A percentile compares a stretch with the other conserved stretches of the same genome.
Evolutionary conservation across 2,888 invertebrate species (phyloP).

Genomic region (Tanypteryx hageni): DNA sequence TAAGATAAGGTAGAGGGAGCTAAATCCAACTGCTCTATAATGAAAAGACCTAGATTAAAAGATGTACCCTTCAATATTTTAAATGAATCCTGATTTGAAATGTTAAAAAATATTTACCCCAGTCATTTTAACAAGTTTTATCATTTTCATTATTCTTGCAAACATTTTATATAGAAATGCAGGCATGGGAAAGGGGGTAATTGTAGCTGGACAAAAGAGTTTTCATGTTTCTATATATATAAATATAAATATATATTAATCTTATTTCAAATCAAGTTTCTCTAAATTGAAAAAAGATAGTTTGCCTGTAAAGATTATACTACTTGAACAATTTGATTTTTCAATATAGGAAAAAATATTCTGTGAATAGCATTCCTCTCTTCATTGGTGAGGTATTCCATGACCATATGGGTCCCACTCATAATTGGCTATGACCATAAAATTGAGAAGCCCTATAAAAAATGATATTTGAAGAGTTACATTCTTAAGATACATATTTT

Average conservation of each 20-base stretch:
- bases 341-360: conserved; percentile 58
- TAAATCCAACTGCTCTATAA: background rate
- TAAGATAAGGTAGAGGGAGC: background rate
- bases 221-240: conserved; percentile 61
- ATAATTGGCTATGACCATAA: conserved; percentile 60
- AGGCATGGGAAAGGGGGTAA: background rate
- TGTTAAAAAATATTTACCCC: background rate
- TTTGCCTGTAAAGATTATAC: conserved; percentile 63
- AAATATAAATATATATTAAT: conserved; percentile 54
- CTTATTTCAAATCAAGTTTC: conserved; percentile 54
- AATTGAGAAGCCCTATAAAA: conserved; percentile 38
- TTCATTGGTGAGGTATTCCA: conserved; percentile 52
- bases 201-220: conserved; percentile 48
- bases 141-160: background rate
- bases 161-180: background rate
- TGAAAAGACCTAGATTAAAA: background rate
- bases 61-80: background rate
- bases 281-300: conserved; percentile 52
- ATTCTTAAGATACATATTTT: conserved; percentile 61
- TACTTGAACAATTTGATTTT: conserved; percentile 52
- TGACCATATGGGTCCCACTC: conserved; percentile 49
- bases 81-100: background rate
- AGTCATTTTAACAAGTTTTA: background rate
- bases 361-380: conserved; percentile 54
- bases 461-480: conserved; percentile 59